Base-by-base conservation (phyloP, 1,140 invertebrate genomes). In the Leptestheria dahalacensis region DNA sequence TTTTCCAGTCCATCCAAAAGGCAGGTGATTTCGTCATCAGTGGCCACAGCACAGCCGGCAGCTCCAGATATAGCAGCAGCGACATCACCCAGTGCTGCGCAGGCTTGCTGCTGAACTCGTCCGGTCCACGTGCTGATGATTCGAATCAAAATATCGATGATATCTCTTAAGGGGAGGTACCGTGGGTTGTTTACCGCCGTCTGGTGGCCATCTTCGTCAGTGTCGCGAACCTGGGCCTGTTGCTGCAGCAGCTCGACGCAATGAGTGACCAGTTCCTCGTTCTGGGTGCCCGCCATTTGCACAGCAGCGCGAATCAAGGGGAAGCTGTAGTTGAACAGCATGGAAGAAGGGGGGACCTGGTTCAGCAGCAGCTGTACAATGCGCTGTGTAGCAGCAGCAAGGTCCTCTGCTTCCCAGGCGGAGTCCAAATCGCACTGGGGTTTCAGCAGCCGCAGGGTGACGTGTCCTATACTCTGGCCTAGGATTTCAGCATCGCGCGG, bases 251-350 rank as follows among this genome's bases (percentile, higher is more conserved):
- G 49, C 60, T 63, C 54, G 12, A 66, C 48, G 47, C 60, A 60
- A 53, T 62, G 54, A 29, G 51, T 28, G n/a, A 59, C 59, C 26
- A 64, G 59, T 20, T 33, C 61, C 69, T 65, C 10, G 64, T 61
- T 3, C 59, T 59, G 11, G 64, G 63, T 46, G 29, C 61, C 46
- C 15, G 61, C n/a, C 64, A 66, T 29, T 64, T 65, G 59, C 73
- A 73, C 6, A 75, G 67, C 28, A 88, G 66, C 59, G 84, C 81
- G 82, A 2, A 95, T 70, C 59, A 94, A 79, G 4, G 86, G 84
- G 69, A 91, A 94, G 23, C 82, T 76, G 67, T 87, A 93, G 46
- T 85, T 82, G 72, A 94, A 91, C 0, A 82, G 81, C 1, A 87
- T 81, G 0, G 82, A 82, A 2, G 77, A 77, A 46, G 88, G 77